A percentile compares a stretch with the other conserved stretches of the same genome.
These are phyloP conservation scores for Holcopasites calliopsidis DNA, from an alignment of 1,140 invertebrate species.

Conservation along the genomic window DNA sequence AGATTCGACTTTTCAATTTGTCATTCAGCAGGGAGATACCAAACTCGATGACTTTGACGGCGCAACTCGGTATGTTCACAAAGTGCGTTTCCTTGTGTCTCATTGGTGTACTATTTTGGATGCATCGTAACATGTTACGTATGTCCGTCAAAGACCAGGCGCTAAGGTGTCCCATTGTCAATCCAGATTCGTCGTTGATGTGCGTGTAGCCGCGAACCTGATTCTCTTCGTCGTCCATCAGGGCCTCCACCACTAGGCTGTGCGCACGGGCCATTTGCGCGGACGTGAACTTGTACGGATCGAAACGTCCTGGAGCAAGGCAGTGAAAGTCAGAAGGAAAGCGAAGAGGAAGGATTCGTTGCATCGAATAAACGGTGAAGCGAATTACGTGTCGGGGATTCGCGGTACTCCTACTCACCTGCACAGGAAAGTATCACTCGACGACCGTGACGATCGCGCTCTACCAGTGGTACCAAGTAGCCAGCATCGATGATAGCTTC, in stretches of 20 bases:
- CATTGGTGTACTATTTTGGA: constrained; percentile 93
- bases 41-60: constrained; percentile 89
- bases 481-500: constrained; percentile 90
- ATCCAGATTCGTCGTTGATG: constrained; percentile 90
- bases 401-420: constrained; percentile 76
- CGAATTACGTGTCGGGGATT: background rate
- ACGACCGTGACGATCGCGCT: constrained; percentile 86
- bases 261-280: constrained; percentile 88
- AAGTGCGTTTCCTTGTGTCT: constrained; percentile 92
- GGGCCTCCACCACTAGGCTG: constrained; percentile 86
- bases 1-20: constrained; percentile 88
- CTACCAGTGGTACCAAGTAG: constrained; percentile 88
- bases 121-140: constrained; percentile 87
- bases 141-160: constrained; percentile 90
- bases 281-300: constrained; percentile 87
- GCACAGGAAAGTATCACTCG: constrained; percentile 88
- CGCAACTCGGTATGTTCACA: constrained; percentile 88
- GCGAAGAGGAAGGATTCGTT: background rate
- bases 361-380: background rate
- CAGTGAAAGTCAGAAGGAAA: background rate
- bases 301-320: constrained; percentile 81
- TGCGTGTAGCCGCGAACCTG: constrained; percentile 89
- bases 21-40: constrained; percentile 88
- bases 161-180: constrained; percentile 90
- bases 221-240: constrained; percentile 90